phyloP scores from a whole-genome alignment of 1,140 invertebrate genomes.

The Druon quercuslanigerum region DNA sequence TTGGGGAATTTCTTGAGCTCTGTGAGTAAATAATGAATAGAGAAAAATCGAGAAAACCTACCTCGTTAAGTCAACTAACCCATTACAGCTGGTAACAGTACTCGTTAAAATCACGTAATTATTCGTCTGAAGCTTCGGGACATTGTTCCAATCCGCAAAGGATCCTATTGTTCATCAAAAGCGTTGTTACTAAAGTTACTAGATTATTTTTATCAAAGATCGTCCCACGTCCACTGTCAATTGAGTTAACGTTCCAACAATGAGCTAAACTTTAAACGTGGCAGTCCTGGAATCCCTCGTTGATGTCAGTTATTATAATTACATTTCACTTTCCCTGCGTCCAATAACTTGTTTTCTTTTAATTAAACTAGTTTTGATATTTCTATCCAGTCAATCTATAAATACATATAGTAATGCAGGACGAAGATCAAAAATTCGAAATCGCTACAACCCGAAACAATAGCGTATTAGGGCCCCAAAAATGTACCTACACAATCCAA shows the following conservation, averaged over 20 bases:
- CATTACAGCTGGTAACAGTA: slow-evolving; percentile 37
- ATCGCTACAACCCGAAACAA: no score
- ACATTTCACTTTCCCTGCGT: no score
- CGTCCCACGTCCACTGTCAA: neutral
- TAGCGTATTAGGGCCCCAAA: no score
- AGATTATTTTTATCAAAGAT: slow-evolving; percentile 32
- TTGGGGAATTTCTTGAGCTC: no score
- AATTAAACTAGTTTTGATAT: slow-evolving; percentile 12
- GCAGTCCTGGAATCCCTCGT: neutral
- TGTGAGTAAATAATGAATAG: no score
- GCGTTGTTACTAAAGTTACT: neutral
- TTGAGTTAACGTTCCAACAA: neutral
- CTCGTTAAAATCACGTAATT: slow-evolving; percentile 50
- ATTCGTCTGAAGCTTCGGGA: slow-evolving; percentile 42
- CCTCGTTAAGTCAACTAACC: neutral
- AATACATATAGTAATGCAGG: no score
- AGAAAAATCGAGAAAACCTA: no score
- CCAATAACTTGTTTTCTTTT: slow-evolving; percentile 1
- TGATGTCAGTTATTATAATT: neutral
- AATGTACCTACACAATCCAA: no score
- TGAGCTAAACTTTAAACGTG: slow-evolving; percentile 5
- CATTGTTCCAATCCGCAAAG: slow-evolving; percentile 44
- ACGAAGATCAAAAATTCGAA: no score
- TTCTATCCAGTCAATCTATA: neutral
- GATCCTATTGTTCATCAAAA: slow-evolving; percentile 41